Base-by-base conservation (phyloP, 1,140 invertebrate genomes). In the Plectrocnemia conspersa region DNA sequence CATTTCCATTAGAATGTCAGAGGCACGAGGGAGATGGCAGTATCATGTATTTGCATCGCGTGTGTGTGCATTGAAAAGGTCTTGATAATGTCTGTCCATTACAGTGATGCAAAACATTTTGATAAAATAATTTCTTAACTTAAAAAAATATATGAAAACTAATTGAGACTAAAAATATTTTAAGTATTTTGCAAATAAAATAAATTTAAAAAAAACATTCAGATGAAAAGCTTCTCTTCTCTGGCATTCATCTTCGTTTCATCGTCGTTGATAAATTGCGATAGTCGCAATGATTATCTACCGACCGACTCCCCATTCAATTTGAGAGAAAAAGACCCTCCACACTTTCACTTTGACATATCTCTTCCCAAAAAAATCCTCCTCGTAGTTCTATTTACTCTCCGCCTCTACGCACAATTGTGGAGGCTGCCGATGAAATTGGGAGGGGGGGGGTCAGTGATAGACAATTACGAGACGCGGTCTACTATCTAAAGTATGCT, bases 271-370 rank as follows among this genome's bases (percentile, higher is more conserved):
- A 50, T 38, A 38, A 50, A 50, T 50, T 50, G 47, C 47, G 29
- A 50, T 50, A 50, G 47, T 50, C 32, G 40, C 47, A 24, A 50
- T 50, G 47, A 50, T 50, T 50, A 50, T 53, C 50, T 19, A 44
- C 22, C 52, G 21, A 38, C 44, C 53, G 47, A 42, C 48, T 25
- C 27, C 53, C 47, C 52, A 55, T 54, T 55, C 50, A 53, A 59
- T 42, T 52, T 41, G 36, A 21, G 45, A 52, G 41, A 53, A 55
- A 59, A 40, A 40, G 42, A 54, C 48, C 47, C 58, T 56, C 29
- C 58, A 59, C n/a, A n/a, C 58, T 52, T 59, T 59, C 48, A 54
- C 53, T 59, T 59, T 59, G 58, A 56, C 53, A 56, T 56, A 47
- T 56, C 42, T 52, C 48, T 40, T 52, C 49, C 32, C 35, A 44